Conservation (phyloP, 2,113 vertebrate species). For the Cyrtonyx montezumae region DNA sequence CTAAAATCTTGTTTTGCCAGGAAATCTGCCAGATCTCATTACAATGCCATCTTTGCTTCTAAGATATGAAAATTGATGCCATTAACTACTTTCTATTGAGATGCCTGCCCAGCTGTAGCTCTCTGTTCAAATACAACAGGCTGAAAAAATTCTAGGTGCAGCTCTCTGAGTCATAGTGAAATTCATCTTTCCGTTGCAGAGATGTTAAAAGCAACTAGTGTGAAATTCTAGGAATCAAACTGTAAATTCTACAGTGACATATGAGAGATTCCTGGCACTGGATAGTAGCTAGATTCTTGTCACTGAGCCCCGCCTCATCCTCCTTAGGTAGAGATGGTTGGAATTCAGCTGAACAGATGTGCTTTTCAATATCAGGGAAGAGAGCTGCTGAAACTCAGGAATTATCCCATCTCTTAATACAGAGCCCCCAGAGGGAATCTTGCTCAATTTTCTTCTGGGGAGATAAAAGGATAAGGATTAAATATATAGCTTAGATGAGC, state of each 20-base stretch:
- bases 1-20: neutral
- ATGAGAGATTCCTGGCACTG: slow-evolving; percentile 2
- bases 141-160: slow-evolving; percentile 15
- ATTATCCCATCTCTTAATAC: neutral
- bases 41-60: neutral
- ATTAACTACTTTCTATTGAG: neutral
- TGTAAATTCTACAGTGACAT: neutral
- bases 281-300: slow-evolving; percentile 5
- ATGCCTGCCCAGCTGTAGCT: neutral
- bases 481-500: neutral
- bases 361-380: neutral
- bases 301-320: neutral
- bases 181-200: neutral
- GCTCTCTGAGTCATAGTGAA: neutral
- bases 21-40: neutral
- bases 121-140: neutral
- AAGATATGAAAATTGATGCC: neutral
- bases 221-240: neutral
- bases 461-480: neutral
- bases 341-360: slow-evolving; percentile 20
- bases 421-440: neutral
- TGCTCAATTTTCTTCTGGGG: neutral
- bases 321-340: neutral
- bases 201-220: neutral
- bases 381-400: neutral